A percentile compares a stretch with the other conserved stretches of the same genome.
These are phyloP conservation scores for Salticus scenicus DNA, from an alignment of 2,888 invertebrate genomes.

Conservation along the genomic window DNA sequence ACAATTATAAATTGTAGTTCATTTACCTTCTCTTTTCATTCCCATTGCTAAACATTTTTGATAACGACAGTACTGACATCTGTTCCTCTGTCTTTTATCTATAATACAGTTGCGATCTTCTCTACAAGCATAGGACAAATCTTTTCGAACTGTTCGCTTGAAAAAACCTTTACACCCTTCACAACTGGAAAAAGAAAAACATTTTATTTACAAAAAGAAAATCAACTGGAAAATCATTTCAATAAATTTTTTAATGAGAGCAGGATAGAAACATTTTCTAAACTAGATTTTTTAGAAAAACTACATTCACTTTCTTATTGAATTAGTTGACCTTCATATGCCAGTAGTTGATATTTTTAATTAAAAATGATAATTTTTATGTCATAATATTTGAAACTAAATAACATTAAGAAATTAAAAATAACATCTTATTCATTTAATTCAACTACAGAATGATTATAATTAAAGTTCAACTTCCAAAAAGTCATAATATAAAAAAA, in stretches of 20 bases:
- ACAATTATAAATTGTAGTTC: too few relatives aligned
- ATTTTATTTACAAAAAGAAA: not conserved
- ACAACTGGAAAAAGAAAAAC: conserved; percentile 81
- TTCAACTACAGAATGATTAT: too few relatives aligned
- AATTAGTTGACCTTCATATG: too few relatives aligned
- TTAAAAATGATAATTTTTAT: too few relatives aligned
- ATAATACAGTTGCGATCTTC: conserved; percentile 96
- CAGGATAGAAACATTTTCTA: not conserved
- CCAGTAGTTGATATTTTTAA: too few relatives aligned
- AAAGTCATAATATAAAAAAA: too few relatives aligned
- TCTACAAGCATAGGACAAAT: conserved; percentile 95
- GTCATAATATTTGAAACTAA: too few relatives aligned
- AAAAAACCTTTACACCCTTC: conserved; percentile 99
- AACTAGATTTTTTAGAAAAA: too few relatives aligned
- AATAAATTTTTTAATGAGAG: not conserved
- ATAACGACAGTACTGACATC: conserved; percentile 98
- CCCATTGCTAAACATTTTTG: conserved; percentile 97
- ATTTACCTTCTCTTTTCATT: conserved; percentile 89
- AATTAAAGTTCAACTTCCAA: too few relatives aligned
- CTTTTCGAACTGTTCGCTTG: conserved; percentile 97
- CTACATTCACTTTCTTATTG: too few relatives aligned
- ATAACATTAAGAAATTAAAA: too few relatives aligned
- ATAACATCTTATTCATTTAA: too few relatives aligned
- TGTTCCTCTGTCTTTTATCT: conserved; percentile 96
- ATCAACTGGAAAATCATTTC: not conserved